A percentile compares a stretch with the other conserved stretches of the same genome.
These are phyloP conservation scores for Eptatretus atami DNA, from an alignment of 2,797 vertebrate species.

Conservation along the genomic window DNA sequence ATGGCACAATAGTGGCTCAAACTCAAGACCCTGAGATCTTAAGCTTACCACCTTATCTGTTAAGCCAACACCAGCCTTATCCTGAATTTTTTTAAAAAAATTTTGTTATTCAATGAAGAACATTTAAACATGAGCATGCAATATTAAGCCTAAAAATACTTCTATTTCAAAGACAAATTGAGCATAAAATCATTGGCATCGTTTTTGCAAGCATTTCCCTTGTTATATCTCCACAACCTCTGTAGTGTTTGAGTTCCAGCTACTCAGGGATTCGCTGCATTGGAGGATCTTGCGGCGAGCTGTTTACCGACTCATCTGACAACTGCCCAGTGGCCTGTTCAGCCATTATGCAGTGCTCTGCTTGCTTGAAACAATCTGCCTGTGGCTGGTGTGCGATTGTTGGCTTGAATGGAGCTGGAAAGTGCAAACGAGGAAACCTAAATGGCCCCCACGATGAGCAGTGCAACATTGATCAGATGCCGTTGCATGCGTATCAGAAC, in stretches of 20 bases:
- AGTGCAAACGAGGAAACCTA: constrained; percentile 44
- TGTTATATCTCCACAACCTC: background rate
- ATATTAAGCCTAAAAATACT: too few relatives aligned
- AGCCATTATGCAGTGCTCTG: constrained; percentile 40
- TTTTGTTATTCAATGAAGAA: too few relatives aligned
- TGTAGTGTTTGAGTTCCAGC: constrained; percentile 54
- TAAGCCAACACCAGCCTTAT: too few relatives aligned
- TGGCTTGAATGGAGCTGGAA: constrained; percentile 36
- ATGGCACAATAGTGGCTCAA: too few relatives aligned
- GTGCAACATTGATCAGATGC: background rate
- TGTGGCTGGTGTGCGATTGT: constrained; percentile 48
- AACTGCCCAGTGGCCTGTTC: constrained; percentile 41
- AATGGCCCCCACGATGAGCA: constrained; percentile 18
- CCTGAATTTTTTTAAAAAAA: too few relatives aligned
- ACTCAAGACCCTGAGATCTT: too few relatives aligned
- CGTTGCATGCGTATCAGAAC: too few relatives aligned
- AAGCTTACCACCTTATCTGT: too few relatives aligned
- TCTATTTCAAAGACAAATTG: too few relatives aligned
- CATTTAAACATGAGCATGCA: too few relatives aligned
- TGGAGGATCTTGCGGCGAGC: constrained; percentile 44
- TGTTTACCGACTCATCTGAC: constrained; percentile 29
- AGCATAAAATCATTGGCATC: too few relatives aligned
- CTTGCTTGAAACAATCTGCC: constrained; percentile 44
- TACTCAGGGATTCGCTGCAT: constrained; percentile 46
- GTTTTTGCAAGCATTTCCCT: background rate